Percentiles rank a stretch among this genome's conserved stretches.
These are phyloP conservation scores for Diarsia rubi DNA, from an alignment of 2,888 invertebrate species.

Conservation along the genomic window DNA sequence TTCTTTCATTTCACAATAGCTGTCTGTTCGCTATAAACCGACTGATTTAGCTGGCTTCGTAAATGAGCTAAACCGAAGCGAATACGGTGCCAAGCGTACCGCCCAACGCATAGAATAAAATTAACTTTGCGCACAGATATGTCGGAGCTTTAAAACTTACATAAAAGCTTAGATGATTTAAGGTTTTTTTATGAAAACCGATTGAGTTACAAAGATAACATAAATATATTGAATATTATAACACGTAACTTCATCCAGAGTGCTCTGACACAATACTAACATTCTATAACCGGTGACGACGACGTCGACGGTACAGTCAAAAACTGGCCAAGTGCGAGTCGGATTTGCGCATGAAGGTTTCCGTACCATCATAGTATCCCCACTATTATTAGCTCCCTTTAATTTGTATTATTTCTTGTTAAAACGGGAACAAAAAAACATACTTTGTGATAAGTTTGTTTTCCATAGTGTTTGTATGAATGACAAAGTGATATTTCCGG, in stretches of 20 bases:
- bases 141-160: slow-evolving; percentile 21
- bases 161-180: not conserved
- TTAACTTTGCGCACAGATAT: slow-evolving; percentile 54
- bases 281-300: not conserved
- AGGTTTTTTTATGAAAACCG: not conserved
- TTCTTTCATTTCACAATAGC: slow-evolving; percentile 80
- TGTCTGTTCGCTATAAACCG: slow-evolving; percentile 75
- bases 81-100: slow-evolving; percentile 77
- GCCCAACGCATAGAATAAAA: slow-evolving; percentile 77
- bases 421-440: no score
- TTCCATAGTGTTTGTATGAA: no score
- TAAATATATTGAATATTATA: no score
- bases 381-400: no score
- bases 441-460: no score
- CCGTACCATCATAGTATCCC: no score
- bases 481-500: no score
- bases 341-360: no score
- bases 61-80: slow-evolving; percentile 82
- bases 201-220: not conserved
- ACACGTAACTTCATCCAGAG: not conserved
- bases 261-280: not conserved
- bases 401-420: no score
- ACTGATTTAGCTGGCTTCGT: slow-evolving; percentile 80
- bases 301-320: not conserved
- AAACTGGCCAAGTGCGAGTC: no score